Evolutionary conservation across 2,888 invertebrate species (phyloP), one percentile per base, ranked within the genome.

Genomic region (Leucoma salicis): DNA sequence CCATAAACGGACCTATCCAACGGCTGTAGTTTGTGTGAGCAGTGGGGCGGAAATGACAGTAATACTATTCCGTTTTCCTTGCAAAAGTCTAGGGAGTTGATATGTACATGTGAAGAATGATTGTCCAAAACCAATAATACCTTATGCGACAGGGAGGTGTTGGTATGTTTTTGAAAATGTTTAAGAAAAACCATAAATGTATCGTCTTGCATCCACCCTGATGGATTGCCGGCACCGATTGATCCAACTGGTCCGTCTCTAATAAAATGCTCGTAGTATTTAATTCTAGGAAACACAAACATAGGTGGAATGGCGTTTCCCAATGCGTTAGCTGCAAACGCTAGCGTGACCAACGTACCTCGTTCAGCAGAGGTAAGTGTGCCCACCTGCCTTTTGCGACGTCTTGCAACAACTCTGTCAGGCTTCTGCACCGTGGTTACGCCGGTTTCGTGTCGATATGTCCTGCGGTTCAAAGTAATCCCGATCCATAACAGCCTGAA

Each of bases 361-460:
- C 71, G 52, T 53, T 80, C 77, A 0, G 64, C 67, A n/a, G 74
- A 73, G 2, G 71, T 70, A 0, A 73, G 6, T 35, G 70, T 47
- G 7, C 70, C 71, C 0, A 77, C 69, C 48, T 74, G 72, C 8
- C 53, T 12, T 7, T 7, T 35, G 0, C 40, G 35, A 25, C 25
- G 25, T n/a, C 25, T 25, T 25, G 25, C 25, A 16, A 16, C 18
- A 5, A 18, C 18, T 18, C 7, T 18, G 7, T 18, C 18, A 18
- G 18, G 18, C 7, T 7, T 18, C 7, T 18, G 18, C 4, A 18
- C 18, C 4, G 18, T 18, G 7, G 18, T 18, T 18, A 18, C 18
- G 7, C 18, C 18, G 4, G 18, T 18, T 7, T 18, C 18, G 18
- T 18, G 5, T 18, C 4, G 4, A 18, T 18, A 18, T 18, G 7